Evolutionary conservation across 2,888 invertebrate species (phyloP).

Genomic region (Leptogaster cylindrica): DNA sequence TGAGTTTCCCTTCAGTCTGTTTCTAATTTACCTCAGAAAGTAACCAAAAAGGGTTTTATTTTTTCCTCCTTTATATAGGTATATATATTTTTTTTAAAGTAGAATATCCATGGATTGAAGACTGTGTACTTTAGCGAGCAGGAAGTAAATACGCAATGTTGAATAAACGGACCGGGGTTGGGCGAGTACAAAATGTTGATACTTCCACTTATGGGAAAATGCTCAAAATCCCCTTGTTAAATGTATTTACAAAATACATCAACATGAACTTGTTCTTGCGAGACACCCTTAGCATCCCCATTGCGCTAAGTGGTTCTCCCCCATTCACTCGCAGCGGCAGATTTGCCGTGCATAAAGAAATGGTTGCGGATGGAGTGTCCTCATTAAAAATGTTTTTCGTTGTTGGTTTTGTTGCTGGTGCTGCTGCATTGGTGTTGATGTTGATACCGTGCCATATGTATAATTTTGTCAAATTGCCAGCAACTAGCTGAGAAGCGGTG

Average conservation of each 20-base stretch:
- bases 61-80: constrained; percentile 12
- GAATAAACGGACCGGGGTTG: neutral
- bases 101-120: neutral
- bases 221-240: constrained; percentile 35
- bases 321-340: constrained; percentile 1
- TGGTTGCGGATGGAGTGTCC: constrained; percentile 28
- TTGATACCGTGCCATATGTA: neutral
- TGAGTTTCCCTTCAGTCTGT: neutral
- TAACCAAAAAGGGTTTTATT: neutral
- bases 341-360: neutral
- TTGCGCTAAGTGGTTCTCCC: constrained; percentile 24
- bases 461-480: constrained; percentile 29
- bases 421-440: neutral
- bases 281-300: constrained; percentile 27
- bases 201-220: constrained; percentile 29
- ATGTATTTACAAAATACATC: constrained; percentile 29
- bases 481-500: constrained; percentile 15
- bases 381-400: constrained; percentile 35
- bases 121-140: neutral
- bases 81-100: constrained; percentile 6
- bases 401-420: no score
- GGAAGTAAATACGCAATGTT: neutral
- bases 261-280: constrained; percentile 13
- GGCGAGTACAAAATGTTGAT: constrained; percentile 23
- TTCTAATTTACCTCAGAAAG: no score